phyloP scores from a whole-genome alignment of 1,140 invertebrate species.

The Brevipalpus yothersi region DNA sequence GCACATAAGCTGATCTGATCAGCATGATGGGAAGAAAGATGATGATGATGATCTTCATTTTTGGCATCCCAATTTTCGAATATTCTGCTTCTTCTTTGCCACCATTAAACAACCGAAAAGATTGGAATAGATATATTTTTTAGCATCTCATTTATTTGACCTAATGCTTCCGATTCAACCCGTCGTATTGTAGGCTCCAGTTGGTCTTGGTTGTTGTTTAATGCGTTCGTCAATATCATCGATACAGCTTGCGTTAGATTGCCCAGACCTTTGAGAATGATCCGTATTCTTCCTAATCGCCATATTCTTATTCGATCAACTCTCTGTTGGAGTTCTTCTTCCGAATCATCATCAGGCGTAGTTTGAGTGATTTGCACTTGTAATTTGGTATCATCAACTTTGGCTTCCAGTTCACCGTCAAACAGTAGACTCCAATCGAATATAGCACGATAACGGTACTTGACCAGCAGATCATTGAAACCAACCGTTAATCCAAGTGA shows the following conservation, averaged over 20 bases:
- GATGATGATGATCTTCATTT: too few species aligned
- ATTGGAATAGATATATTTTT: conserved; percentile 9
- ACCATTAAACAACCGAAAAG: conserved; percentile 7
- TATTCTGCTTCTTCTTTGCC: too few species aligned
- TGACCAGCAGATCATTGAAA: conserved; percentile 12
- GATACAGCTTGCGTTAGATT: conserved; percentile 11
- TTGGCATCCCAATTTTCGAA: background rate
- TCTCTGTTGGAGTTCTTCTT: conserved; percentile 7
- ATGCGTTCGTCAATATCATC: background rate
- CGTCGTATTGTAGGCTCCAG: conserved; percentile 3
- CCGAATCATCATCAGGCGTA: conserved; percentile 8
- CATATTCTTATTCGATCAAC: conserved; percentile 13
- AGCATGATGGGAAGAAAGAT: too few species aligned
- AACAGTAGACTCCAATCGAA: conserved; percentile 15
- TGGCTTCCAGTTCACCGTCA: conserved; percentile 15
- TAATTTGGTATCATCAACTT: conserved; percentile 11
- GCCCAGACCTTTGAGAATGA: conserved; percentile 14
- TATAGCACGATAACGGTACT: conserved; percentile 14
- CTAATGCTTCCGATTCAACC: conserved; percentile 6
- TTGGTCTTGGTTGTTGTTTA: background rate
- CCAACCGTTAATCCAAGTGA: conserved; percentile 14
- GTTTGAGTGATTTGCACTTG: conserved; percentile 15
- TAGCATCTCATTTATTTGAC: conserved; percentile 4
- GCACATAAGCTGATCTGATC: too few species aligned
- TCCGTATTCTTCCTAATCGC: conserved; percentile 13